Conservation (phyloP, 2,113 vertebrate genomes). For the Agelaius tricolor region DNA sequence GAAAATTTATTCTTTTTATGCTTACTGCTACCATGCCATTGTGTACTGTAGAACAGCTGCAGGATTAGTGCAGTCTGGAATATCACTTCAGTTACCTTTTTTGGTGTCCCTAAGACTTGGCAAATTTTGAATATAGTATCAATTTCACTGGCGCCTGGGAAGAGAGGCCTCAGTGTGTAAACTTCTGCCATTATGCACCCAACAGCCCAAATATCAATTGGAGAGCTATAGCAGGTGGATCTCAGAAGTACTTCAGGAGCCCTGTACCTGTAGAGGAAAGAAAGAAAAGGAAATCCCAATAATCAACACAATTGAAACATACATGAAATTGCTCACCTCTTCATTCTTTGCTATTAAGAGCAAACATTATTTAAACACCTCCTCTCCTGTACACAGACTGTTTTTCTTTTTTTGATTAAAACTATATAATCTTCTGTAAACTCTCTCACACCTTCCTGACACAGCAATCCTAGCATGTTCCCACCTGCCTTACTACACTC, state of each 20-base stretch:
- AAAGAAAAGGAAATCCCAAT: background rate
- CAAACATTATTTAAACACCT: background rate
- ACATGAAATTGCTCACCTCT: background rate
- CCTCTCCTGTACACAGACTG: background rate
- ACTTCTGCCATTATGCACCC: conserved; percentile 87
- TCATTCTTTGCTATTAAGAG: background rate
- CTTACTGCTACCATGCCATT: background rate
- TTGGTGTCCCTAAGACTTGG: conserved; percentile 82
- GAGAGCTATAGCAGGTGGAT: conserved; percentile 82
- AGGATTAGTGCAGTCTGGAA: background rate
- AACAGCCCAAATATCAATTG: conserved; percentile 85
- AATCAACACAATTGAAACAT: background rate
- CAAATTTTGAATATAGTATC: conserved; percentile 88
- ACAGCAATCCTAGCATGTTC: background rate
- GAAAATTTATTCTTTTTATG: background rate
- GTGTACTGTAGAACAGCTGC: background rate
- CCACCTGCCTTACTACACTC: background rate
- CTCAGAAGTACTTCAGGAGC: conserved; percentile 84
- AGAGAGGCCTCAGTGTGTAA: conserved; percentile 82
- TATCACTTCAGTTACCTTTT: conserved; percentile 76
- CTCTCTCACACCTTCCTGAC: background rate
- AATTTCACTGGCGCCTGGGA: conserved; percentile 84
- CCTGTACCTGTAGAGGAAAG: conserved; percentile 73
- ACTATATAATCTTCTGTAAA: background rate
- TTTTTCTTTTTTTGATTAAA: background rate